Conservation (phyloP, 2,113 vertebrate genomes). For the Pristiophorus japonicus region DNA sequence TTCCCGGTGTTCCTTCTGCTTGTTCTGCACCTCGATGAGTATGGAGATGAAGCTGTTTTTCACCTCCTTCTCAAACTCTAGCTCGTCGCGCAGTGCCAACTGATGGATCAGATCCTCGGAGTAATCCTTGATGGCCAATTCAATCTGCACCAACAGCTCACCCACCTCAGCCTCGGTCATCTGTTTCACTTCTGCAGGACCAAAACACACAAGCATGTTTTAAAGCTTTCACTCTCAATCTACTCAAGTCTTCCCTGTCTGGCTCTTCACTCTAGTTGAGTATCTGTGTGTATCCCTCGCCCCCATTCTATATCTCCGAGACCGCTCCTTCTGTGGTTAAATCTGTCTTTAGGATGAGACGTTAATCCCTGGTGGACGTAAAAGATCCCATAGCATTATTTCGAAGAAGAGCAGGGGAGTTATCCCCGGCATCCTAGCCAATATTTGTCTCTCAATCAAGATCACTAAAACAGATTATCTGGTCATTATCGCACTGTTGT, state of each 20-base stretch:
- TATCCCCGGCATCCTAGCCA: too few relatives aligned
- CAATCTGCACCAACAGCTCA: constrained; percentile 70
- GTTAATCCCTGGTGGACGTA: too few relatives aligned
- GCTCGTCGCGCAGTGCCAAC: constrained; percentile 78
- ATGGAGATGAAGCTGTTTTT: constrained; percentile 89
- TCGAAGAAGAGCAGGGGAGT: too few relatives aligned
- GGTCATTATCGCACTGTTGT: too few relatives aligned
- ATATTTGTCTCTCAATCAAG: too few relatives aligned
- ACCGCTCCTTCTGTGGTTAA: neutral
- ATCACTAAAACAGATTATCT: too few relatives aligned
- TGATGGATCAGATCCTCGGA: constrained; percentile 82
- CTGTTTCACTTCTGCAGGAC: constrained; percentile 65
- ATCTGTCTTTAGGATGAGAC: too few relatives aligned
- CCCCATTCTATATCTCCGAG: neutral
- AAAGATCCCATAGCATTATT: too few relatives aligned
- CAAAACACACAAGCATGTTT: neutral
- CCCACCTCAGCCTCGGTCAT: constrained; percentile 66
- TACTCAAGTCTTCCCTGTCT: neutral
- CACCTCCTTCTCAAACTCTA: constrained; percentile 90
- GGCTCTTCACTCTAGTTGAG: neutral
- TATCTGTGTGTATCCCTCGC: neutral
- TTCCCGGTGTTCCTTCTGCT: constrained; percentile 83
- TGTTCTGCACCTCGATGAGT: constrained; percentile 86
- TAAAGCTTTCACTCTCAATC: neutral
- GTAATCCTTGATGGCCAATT: constrained; percentile 70